Evolutionary conservation across 2,888 invertebrate genomes (phyloP).

Genomic region (Dolichopus griseipennis): DNA sequence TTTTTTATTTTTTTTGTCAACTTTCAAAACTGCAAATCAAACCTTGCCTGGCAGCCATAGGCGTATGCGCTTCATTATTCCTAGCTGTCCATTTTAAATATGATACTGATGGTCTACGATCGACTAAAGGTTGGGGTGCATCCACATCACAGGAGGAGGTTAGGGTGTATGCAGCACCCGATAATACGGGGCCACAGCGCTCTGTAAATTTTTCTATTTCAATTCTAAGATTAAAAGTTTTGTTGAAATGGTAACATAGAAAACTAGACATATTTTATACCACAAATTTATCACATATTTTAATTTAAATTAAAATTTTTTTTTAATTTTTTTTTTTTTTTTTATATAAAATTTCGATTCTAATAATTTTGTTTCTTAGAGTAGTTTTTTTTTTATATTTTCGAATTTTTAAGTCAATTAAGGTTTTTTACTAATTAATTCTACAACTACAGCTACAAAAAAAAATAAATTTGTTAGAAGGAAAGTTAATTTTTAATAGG

Average conservation of each 20-base stretch:
- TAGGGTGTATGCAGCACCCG: constrained; percentile 45
- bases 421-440: too few relatives aligned
- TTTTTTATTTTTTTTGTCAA: not conserved
- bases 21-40: constrained; percentile 34
- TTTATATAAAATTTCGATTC: too few relatives aligned
- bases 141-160: constrained; percentile 56
- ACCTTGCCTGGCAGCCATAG: constrained; percentile 48
- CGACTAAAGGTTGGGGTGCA: constrained; percentile 62
- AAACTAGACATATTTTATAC: constrained; percentile 37
- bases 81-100: constrained; percentile 47
- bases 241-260: constrained; percentile 22
- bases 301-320: too few relatives aligned
- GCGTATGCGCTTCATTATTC: constrained; percentile 34
- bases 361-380: too few relatives aligned
- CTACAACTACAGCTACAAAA: too few relatives aligned
- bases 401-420: too few relatives aligned
- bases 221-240: constrained; percentile 13
- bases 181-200: constrained; percentile 60
- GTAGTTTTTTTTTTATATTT: too few relatives aligned
- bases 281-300: not conserved
- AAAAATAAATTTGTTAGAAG: too few relatives aligned
- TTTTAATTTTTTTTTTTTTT: too few relatives aligned
- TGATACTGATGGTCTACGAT: constrained; percentile 57
- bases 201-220: constrained; percentile 46
- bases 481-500: too few relatives aligned